Evolutionary conservation across 37 sponge, comb jelly and placozoan species (phyloP).

Genomic region (Oopsacas minuta): DNA sequence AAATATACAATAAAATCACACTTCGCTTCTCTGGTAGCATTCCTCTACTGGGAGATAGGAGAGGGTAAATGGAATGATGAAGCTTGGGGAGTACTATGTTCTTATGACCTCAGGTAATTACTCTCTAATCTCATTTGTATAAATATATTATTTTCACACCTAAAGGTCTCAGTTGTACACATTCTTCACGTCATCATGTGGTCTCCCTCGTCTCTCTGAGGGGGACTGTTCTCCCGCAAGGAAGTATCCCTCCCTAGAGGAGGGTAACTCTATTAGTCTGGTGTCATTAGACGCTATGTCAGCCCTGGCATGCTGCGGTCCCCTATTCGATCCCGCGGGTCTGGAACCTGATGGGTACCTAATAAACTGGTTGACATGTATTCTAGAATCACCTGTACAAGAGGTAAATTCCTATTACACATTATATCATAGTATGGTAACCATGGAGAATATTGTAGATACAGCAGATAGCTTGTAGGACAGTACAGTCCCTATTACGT

Average conservation of each 20-base stretch:
- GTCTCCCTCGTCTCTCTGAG: not conserved
- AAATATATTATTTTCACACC: not conserved
- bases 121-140: not conserved
- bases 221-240: not conserved
- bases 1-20: not conserved
- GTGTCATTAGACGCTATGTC: constrained; percentile 61
- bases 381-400: constrained; percentile 40
- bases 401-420: constrained; percentile 25
- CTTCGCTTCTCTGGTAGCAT: not conserved
- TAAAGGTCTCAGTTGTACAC: constrained; percentile 11
- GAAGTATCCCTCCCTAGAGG: not conserved
- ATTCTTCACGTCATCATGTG: constrained; percentile 1
- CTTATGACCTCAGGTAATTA: not conserved
- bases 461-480: constrained; percentile 49
- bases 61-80: not conserved
- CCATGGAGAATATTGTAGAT: constrained; percentile 21
- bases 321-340: constrained; percentile 52
- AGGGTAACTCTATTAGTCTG: not conserved
- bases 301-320: constrained; percentile 73
- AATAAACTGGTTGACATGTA: constrained; percentile 66
- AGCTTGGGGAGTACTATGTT: not conserved
- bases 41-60: not conserved
- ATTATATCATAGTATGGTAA: not conserved
- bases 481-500: constrained; percentile 57
- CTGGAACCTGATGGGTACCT: constrained; percentile 46